phyloP scores from a whole-genome alignment of 2,797 vertebrate species.

The Rousettus madagascariensis region DNA sequence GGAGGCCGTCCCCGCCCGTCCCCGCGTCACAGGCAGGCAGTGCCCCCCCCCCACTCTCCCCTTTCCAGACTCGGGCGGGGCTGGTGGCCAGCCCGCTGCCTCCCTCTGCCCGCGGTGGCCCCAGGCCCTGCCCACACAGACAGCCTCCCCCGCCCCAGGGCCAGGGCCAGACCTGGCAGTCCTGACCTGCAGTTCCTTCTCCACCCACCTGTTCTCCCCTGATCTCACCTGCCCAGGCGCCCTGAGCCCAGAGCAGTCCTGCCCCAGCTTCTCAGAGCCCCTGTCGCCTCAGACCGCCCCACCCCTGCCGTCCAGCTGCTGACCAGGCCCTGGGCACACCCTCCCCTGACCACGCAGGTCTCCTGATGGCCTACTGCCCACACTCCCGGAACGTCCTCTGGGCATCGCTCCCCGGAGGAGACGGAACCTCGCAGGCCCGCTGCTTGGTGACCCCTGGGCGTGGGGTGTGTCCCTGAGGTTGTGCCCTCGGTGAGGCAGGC shows the following conservation, averaged over 20 bases:
- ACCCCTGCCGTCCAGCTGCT: background rate
- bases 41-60: background rate
- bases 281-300: no score
- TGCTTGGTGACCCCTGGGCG: accelerated
- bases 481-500: background rate
- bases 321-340: background rate
- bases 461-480: background rate
- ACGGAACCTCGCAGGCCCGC: background rate
- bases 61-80: no score
- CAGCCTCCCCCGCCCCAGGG: no score
- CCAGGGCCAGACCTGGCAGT: background rate
- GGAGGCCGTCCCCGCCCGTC: background rate
- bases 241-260: background rate
- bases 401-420: background rate
- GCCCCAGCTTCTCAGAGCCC: background rate
- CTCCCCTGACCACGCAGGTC: background rate
- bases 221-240: background rate
- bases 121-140: no score
- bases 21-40: background rate
- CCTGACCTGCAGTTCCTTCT: background rate
- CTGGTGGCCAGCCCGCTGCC: no score
- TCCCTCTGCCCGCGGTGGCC: no score
- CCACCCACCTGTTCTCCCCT: no score
- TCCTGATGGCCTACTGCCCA: no score
- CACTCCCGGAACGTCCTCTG: background rate